Conservation (phyloP, 2,888 invertebrate species). For the Caenorhabditis panamensis region DNA sequence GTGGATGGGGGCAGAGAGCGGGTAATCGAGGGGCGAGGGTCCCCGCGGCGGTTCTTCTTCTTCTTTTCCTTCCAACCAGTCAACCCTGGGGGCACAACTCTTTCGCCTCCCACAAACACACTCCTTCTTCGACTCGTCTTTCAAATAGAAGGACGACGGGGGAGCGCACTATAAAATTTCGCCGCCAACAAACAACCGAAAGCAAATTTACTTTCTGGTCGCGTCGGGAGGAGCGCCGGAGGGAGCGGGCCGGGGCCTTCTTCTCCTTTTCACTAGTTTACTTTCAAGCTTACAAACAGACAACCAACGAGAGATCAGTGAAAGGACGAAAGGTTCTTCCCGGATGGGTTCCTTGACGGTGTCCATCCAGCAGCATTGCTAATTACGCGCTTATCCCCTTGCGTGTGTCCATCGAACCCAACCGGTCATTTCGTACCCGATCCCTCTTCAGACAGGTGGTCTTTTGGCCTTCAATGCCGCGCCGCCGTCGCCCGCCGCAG, state of each 20-base stretch:
- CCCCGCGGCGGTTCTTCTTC: slow-evolving; percentile 4
- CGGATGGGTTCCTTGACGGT: no score
- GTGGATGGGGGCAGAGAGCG: no score
- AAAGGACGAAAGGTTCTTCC: no score
- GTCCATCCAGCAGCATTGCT: not conserved
- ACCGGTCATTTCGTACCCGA: slow-evolving; percentile 31
- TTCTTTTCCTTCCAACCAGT: slow-evolving; percentile 9
- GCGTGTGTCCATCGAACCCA: not conserved
- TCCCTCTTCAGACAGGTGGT: slow-evolving; percentile 11
- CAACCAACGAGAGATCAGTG: no score
- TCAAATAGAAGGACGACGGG: slow-evolving; percentile 20
- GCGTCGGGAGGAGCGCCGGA: slow-evolving; percentile 1
- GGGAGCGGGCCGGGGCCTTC: not conserved
- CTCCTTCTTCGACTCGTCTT: slow-evolving; percentile 14
- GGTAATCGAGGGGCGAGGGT: slow-evolving; percentile 23
- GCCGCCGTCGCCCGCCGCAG: not conserved
- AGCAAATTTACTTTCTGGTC: slow-evolving; percentile 54
- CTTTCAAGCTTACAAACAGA: slow-evolving; percentile 48
- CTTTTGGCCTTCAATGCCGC: slow-evolving; percentile 16
- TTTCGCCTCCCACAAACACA: slow-evolving; percentile 3
- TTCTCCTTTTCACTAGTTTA: slow-evolving; percentile 21
- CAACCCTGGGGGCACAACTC: not conserved
- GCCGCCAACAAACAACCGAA: slow-evolving; percentile 50
- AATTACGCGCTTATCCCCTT: slow-evolving; percentile 41
- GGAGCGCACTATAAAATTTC: slow-evolving; percentile 31